Evolutionary conservation across 2,113 vertebrate species (phyloP).

Genomic region (Rynchops niger): DNA sequence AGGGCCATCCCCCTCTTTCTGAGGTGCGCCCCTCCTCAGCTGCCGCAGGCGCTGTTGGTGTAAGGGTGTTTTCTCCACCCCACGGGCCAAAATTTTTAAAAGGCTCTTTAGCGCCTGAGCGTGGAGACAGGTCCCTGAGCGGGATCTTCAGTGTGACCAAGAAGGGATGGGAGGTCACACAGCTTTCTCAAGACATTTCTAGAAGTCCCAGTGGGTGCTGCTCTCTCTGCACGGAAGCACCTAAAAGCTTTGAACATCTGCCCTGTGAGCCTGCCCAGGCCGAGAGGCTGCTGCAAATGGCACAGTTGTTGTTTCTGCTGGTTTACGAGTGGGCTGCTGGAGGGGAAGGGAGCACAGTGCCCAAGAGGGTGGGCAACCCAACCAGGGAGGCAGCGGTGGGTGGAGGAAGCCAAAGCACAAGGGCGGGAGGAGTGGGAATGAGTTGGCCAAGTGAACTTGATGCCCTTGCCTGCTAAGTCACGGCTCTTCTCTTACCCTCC

Average conservation of each 20-base stretch:
- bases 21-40: rapidly evolving
- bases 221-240: neutral
- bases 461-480: neutral
- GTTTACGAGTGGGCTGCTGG: neutral
- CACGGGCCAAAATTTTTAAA: neutral
- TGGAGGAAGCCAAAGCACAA: neutral
- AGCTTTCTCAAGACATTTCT: neutral
- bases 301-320: neutral
- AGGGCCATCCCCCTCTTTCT: neutral
- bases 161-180: neutral
- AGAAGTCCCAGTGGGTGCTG: neutral
- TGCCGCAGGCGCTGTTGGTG: neutral
- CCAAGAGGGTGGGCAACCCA: rapidly evolving
- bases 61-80: neutral
- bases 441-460: neutral
- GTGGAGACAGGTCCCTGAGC: neutral
- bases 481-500: neutral
- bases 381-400: neutral
- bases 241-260: neutral
- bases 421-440: neutral
- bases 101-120: neutral
- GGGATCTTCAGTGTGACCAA: neutral
- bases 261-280: neutral
- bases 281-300: neutral
- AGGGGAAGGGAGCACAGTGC: neutral